Conservation (phyloP, 2,888 invertebrate genomes). For the Mesodorylaimus sp. region DNA sequence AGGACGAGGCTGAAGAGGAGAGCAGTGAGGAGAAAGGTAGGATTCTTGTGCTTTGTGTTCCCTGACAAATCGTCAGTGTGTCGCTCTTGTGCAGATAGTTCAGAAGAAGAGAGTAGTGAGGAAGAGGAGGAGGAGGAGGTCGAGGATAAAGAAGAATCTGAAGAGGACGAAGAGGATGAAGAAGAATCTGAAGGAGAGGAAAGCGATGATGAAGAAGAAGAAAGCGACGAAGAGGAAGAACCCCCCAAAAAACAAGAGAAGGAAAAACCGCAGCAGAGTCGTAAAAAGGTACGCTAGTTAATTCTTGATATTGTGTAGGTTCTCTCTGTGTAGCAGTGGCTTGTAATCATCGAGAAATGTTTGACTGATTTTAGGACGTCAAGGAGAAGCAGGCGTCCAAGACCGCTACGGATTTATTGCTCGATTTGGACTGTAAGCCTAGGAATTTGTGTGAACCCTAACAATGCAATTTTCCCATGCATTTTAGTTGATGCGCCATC, state of each 20-base stretch:
- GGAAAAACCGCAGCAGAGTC: neutral
- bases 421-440: neutral
- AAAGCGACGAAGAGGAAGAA: constrained; percentile 3
- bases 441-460: neutral
- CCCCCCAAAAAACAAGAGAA: neutral
- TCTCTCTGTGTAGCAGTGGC: neutral
- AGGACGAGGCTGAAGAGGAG: constrained; percentile 14
- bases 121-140: constrained; percentile 15
- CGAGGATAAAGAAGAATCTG: constrained; percentile 13
- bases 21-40: constrained; percentile 31
- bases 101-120: constrained; percentile 15
- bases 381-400: neutral
- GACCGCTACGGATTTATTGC: constrained; percentile 5
- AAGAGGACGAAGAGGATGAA: constrained; percentile 12
- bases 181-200: constrained; percentile 11
- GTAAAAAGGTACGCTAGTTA: neutral
- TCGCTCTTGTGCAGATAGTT: too few relatives aligned
- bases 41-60: constrained; percentile 6
- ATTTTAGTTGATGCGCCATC: neutral
- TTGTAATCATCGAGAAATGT: too few relatives aligned
- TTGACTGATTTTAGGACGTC: too few relatives aligned
- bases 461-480: neutral
- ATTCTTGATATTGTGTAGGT: neutral
- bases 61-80: neutral
- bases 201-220: neutral